Base-by-base conservation (phyloP, 2,797 vertebrate genomes). In the Macroramphosus scolopax region DNA sequence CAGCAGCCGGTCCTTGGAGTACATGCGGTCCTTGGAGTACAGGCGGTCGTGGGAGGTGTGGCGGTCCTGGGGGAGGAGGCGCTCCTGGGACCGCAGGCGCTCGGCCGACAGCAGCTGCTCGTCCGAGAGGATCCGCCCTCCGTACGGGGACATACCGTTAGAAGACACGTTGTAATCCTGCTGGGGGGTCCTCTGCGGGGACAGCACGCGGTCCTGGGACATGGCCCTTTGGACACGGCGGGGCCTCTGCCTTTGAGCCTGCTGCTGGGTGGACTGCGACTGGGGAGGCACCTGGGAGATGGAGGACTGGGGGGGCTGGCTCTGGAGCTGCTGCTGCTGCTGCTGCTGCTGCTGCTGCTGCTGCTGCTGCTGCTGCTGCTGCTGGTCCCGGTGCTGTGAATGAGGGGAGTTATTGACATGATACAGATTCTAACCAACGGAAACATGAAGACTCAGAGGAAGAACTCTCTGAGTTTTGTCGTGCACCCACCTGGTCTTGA, bases 181-280 rank as follows among this genome's bases (percentile, higher is more conserved):
- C 34, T 91, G 89, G 0, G 92, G 89, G 59, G 83, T 78, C 63
- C 89, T 91, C 64, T 92, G 87, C 0, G 93, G 95, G 39, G 95
- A 95, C 63, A 99, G 85, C 45, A 97, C 97, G 0, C 95, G 91
- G 84, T 99, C 97, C 84, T 99, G 97, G 46, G 97, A 99, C 96
- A 99, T 98, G 83, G 97, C 97, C 75, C 97, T 86, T 50, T 97
- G 92, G 45, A 97, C 94, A 0, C 95, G 89, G 3, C 92, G 92
- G 1, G 96, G 96, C 29, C 95, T 77, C 68, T 98, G 95, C 36
- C 95, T 86, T 2, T 88, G 87, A 7, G 87, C 73, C 70, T 91
- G 92, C 80, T 93, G 93, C 72, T 85, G 83, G 0, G 84, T 79
- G 15, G 80, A 66, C 60, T 82, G 83, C 1, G 80, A 58, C 56